Percentiles rank a stretch among this genome's conserved stretches.
These are phyloP conservation scores for Anser brachyrhynchus DNA, from an alignment of 2,113 vertebrate genomes.

Conservation along the genomic window DNA sequence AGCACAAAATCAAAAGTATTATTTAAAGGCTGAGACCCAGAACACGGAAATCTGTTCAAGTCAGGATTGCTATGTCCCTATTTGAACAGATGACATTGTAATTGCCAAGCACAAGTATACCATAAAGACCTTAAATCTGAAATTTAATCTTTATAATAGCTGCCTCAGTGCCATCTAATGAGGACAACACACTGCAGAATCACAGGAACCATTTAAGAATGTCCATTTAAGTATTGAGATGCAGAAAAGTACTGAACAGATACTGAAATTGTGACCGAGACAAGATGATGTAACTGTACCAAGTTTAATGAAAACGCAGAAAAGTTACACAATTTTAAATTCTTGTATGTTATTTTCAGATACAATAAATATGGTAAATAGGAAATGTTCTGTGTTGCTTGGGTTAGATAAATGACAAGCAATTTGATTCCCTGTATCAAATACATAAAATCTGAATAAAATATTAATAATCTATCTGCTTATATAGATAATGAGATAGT, in stretches of 20 bases:
- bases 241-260: neutral
- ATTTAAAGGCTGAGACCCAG: neutral
- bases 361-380: neutral
- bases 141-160: neutral
- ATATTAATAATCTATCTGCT: neutral
- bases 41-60: neutral
- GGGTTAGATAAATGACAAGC: neutral
- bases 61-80: neutral
- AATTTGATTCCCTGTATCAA: neutral
- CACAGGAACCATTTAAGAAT: neutral
- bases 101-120: neutral
- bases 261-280: neutral
- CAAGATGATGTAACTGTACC: neutral
- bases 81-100: neutral
- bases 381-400: neutral
- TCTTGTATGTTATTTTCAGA: neutral
- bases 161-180: neutral
- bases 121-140: neutral
- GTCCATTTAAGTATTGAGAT: neutral
- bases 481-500: neutral
- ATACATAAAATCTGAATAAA: neutral
- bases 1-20: slow-evolving; percentile 14
- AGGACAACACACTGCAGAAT: neutral
- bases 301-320: neutral
- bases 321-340: neutral